A percentile compares a stretch with the other conserved stretches of the same genome.
These are phyloP conservation scores for Heterotilapia buettikoferi DNA, from an alignment of 2,113 vertebrate species.

Conservation along the genomic window DNA sequence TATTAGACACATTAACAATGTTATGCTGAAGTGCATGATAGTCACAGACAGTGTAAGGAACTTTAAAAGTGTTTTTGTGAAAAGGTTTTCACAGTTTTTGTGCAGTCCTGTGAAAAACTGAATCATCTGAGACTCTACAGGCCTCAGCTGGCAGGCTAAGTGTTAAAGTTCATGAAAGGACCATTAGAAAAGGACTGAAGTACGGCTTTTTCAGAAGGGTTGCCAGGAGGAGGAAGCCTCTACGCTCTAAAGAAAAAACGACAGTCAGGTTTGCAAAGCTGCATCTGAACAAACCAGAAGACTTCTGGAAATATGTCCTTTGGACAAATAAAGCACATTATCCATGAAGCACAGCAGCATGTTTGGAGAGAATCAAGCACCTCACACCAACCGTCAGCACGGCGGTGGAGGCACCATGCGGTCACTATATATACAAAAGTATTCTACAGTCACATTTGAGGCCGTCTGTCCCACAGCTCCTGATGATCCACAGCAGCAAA, in stretches of 20 bases:
- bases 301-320: neutral
- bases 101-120: neutral
- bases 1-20: neutral
- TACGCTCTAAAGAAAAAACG: rapidly evolving
- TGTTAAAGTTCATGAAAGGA: neutral
- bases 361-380: too few species aligned
- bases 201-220: neutral
- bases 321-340: neutral
- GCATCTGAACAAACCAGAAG: neutral
- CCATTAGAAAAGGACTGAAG: neutral
- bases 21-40: neutral
- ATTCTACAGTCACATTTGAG: too few species aligned
- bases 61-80: neutral
- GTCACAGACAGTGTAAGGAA: neutral
- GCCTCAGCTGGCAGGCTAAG: neutral
- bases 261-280: neutral
- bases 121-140: neutral
- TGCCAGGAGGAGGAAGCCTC: neutral
- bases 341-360: too few species aligned
- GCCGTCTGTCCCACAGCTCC: too few species aligned
- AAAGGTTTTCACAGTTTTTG: neutral
- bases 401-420: too few species aligned
- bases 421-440: too few species aligned
- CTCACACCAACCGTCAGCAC: too few species aligned
- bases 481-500: neutral